Evolutionary conservation across 2,797 vertebrate species (phyloP).

Genomic region (Aselliscus stoliczkanus): DNA sequence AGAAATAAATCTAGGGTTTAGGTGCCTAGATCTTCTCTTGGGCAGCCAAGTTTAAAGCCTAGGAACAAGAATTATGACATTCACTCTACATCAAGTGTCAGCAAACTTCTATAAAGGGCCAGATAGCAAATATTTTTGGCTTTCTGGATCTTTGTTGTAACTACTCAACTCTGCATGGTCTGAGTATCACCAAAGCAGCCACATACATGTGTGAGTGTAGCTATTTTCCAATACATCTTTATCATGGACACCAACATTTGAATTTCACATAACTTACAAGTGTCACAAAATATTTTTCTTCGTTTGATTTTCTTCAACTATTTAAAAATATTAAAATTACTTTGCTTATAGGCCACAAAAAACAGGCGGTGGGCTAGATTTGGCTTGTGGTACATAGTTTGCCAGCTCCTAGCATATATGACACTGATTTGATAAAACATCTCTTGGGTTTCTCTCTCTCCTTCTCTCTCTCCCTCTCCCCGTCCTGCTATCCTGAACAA

Average conservation of each 20-base stretch:
- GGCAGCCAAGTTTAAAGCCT: not conserved
- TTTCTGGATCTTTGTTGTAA: not conserved
- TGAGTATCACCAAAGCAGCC: not conserved
- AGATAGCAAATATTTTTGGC: not conserved
- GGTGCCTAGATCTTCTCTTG: not conserved
- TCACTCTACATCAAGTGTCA: not conserved
- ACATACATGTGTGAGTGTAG: not conserved
- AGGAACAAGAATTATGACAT: not conserved
- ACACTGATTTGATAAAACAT: not conserved
- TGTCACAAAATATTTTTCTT: not conserved
- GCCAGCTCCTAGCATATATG: not conserved
- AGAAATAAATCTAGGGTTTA: slow-evolving; percentile 23
- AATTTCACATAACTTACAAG: not conserved
- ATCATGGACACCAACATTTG: not conserved
- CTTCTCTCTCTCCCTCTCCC: not conserved
- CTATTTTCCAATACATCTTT: not conserved
- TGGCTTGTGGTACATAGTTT: not conserved
- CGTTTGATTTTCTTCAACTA: not conserved
- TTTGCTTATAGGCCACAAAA: not conserved
- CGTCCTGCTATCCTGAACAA: not conserved
- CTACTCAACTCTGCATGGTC: not conserved
- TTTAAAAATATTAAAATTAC: not conserved
- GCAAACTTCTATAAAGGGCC: not conserved
- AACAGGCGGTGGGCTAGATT: not conserved
- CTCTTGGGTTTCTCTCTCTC: not conserved